Evolutionary conservation across 2,797 vertebrate species (phyloP).

Genomic region (Oreonectes daqikongensis): DNA sequence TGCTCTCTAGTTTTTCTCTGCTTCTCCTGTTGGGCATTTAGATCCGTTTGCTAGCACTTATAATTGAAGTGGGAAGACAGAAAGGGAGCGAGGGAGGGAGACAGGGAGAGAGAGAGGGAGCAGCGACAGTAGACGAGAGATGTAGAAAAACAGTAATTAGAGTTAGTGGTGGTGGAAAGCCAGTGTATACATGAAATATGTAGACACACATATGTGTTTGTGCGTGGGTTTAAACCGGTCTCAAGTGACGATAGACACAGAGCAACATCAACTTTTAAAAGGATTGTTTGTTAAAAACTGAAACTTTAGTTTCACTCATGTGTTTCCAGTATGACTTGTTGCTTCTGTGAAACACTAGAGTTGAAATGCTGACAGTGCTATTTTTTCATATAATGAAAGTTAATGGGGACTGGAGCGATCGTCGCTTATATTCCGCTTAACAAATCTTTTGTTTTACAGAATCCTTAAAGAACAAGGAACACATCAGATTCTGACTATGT

Average conservation of each 20-base stretch:
- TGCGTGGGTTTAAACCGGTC: neutral
- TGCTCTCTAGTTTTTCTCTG: conserved; percentile 55
- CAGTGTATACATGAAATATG: conserved; percentile 4
- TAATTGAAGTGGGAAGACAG: conserved; percentile 53
- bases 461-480: too few relatives aligned
- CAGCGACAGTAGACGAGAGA: conserved; percentile 50
- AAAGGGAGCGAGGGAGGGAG: conserved; percentile 36
- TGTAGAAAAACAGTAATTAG: conserved; percentile 62
- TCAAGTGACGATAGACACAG: neutral
- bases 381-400: too few relatives aligned
- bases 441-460: too few relatives aligned
- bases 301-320: too few relatives aligned
- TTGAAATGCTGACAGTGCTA: too few relatives aligned
- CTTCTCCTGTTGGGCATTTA: conserved; percentile 44
- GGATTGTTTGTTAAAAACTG: neutral
- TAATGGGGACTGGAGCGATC: too few relatives aligned
- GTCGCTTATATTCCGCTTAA: too few relatives aligned
- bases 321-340: neutral
- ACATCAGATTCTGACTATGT: too few relatives aligned
- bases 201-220: neutral
- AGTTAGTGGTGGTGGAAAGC: conserved; percentile 44
- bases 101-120: conserved; percentile 27
- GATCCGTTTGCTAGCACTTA: conserved; percentile 43
- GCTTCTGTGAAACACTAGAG: neutral
- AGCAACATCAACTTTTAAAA: neutral